Base-by-base conservation (phyloP, 2,888 invertebrate species). In the Notodonta dromedarius region DNA sequence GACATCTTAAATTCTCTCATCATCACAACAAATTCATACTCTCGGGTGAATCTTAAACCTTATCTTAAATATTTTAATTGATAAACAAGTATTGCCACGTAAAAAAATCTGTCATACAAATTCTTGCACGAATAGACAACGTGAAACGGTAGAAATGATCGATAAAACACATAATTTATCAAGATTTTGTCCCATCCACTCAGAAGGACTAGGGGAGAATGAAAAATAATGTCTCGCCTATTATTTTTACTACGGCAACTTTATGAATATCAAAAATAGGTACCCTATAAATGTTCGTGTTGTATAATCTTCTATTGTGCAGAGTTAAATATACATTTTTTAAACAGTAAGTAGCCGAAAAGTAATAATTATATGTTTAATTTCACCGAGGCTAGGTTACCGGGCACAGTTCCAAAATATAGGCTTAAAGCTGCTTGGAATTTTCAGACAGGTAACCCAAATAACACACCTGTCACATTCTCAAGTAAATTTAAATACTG, bases 81-180 rank as follows among this genome's bases (percentile, higher is more conserved):
- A 24, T 24, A 24, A 24, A 24, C 24, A 24, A 2, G 24, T 24
- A 24, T 24, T 24, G 24, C 1, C 24, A 24, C 24, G 24, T 24
- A 24, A 24, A 24, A 24, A 24, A 42, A 42, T 42, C 42, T 42
- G 0, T 3, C 56, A 57, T 59, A 62, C 40, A 40, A 16, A 53
- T 46, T 48, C 50, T 46, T 42, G 14, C 50, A 60, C 35, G 55
- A 58, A 24, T 24, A 58, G 65, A 60, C 59, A 52, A 63, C 60
- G 55, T 44, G 63, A 12, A 58, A 51, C n/a, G 46, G 1, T 54
- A 50, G 61, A 35, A 65, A 68, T 79, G 77, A 76, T 77, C 70
- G 73, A 78, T 79, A 66, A 59, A 69, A 60, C 59, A 60, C 62
- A 73, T 71, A 67, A 77, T 78, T 77, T 78, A 71, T 78, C 73